A percentile compares a stretch with the other conserved stretches of the same genome.
Evolutionary conservation across 2,888 invertebrate species (phyloP).

Genomic region (Cephus spinipes): DNA sequence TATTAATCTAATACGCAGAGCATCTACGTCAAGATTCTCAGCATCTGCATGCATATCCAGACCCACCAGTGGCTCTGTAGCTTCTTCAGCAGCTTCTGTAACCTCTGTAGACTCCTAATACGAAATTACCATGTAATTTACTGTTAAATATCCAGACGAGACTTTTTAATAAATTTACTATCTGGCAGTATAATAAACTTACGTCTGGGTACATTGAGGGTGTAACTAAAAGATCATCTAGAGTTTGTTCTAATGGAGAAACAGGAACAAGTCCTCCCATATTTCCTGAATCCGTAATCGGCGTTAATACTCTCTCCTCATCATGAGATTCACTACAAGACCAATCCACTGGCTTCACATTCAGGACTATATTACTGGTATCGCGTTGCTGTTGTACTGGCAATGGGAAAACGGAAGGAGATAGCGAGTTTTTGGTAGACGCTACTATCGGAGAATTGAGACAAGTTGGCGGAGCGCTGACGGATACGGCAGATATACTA

Average conservation of each 20-base stretch:
- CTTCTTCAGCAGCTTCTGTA: conserved; percentile 58
- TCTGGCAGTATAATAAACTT: conserved; percentile 25
- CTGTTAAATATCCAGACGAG: background rate
- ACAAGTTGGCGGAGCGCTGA: conserved; percentile 74
- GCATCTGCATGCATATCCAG: conserved; percentile 45
- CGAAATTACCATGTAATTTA: background rate
- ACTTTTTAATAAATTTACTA: background rate
- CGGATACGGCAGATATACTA: conserved; percentile 56
- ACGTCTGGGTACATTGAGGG: conserved; percentile 64
- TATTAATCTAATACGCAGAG: conserved; percentile 50
- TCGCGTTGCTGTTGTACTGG: conserved; percentile 33
- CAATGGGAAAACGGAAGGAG: conserved; percentile 54
- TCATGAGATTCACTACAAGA: conserved; percentile 36
- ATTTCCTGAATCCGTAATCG: conserved; percentile 55
- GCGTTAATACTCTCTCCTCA: conserved; percentile 60
- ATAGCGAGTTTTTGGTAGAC: conserved; percentile 54
- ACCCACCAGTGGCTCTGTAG: conserved; percentile 53
- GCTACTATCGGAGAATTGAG: conserved; percentile 72
- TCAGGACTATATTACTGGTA: conserved; percentile 32
- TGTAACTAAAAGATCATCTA: conserved; percentile 58
- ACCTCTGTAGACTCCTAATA: conserved; percentile 51
- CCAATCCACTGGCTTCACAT: conserved; percentile 43
- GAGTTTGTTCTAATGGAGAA: conserved; percentile 59
- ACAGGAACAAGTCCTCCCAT: conserved; percentile 61
- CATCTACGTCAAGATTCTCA: conserved; percentile 50